Evolutionary conservation across 2,113 vertebrate genomes (phyloP).

Genomic region (Corythoichthys intestinalis): DNA sequence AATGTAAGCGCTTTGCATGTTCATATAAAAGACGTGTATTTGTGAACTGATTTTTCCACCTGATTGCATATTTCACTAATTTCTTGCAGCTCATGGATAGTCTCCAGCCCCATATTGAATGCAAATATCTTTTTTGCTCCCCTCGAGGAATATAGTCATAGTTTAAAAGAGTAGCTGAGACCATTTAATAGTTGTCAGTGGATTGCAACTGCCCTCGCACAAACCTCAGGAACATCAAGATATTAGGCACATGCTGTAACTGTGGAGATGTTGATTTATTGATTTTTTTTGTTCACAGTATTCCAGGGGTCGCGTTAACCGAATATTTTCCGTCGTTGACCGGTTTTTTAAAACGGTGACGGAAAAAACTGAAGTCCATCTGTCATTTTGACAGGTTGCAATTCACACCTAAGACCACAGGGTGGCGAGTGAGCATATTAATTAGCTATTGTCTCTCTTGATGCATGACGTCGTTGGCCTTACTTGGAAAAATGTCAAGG

Average conservation of each 20-base stretch:
- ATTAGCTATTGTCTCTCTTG: too few relatives aligned
- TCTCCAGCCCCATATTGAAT: slow-evolving; percentile 9
- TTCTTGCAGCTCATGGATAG: slow-evolving; percentile 6
- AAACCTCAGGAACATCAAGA: slow-evolving; percentile 53
- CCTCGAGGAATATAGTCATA: slow-evolving; percentile 27
- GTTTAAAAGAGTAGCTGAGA: slow-evolving; percentile 35
- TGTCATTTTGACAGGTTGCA: too few relatives aligned
- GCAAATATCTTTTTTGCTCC: slow-evolving; percentile 34
- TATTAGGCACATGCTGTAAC: slow-evolving; percentile 35
- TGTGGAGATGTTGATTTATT: slow-evolving; percentile 1
- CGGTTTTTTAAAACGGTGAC: too few relatives aligned
- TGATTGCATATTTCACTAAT: slow-evolving; percentile 16
- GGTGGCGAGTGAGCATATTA: too few relatives aligned
- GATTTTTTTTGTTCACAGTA: slow-evolving; percentile 26
- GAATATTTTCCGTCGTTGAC: too few relatives aligned
- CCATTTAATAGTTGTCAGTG: slow-evolving; percentile 36
- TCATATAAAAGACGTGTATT: slow-evolving; percentile 7
- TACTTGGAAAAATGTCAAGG: too few relatives aligned
- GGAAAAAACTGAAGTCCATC: too few relatives aligned
- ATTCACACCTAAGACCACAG: too few relatives aligned
- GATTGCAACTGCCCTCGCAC: slow-evolving; percentile 46
- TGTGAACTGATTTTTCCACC: not conserved
- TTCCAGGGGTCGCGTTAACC: not conserved
- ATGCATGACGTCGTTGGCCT: too few relatives aligned
- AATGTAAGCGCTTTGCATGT: not conserved